These are phyloP conservation scores for Tetanocera ferruginea DNA, from an alignment of 2,888 invertebrate species.

Conservation along the genomic window DNA sequence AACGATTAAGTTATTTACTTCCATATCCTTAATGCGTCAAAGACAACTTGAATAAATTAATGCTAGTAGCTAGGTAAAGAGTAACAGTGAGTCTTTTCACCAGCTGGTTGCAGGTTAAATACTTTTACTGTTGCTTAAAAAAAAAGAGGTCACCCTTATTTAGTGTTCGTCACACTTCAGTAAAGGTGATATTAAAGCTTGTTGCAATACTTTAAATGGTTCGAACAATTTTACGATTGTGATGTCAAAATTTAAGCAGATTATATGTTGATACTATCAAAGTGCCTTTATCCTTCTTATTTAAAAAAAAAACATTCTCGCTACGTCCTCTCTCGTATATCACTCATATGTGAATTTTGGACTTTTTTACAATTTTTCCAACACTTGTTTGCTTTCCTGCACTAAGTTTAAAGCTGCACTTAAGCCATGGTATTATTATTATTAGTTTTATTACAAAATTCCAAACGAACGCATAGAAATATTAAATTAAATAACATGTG, in stretches of 20 bases:
- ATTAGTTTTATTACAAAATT: conserved; percentile 5
- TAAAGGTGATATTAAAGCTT: neutral
- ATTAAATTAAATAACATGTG: conserved; percentile 6
- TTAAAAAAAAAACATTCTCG: too few species aligned
- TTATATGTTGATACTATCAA: too few species aligned
- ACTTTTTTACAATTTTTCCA: neutral
- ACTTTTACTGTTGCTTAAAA: neutral
- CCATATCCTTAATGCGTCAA: neutral
- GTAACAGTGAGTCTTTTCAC: neutral
- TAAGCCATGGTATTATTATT: neutral
- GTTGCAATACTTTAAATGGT: neutral
- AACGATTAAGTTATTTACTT: conserved; percentile 31
- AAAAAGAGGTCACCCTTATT: neutral
- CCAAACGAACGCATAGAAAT: neutral
- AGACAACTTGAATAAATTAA: neutral
- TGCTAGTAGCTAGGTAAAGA: neutral
- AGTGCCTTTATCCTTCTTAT: too few species aligned
- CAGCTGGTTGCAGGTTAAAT: neutral
- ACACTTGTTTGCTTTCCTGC: neutral
- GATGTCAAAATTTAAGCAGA: too few species aligned
- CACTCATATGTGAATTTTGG: neutral
- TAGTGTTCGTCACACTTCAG: neutral
- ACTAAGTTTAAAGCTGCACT: neutral
- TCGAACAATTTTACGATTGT: too few species aligned
- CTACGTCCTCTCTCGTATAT: neutral